Base-by-base conservation (phyloP, 2,113 vertebrate genomes). In the Neogobius melanostomus region DNA sequence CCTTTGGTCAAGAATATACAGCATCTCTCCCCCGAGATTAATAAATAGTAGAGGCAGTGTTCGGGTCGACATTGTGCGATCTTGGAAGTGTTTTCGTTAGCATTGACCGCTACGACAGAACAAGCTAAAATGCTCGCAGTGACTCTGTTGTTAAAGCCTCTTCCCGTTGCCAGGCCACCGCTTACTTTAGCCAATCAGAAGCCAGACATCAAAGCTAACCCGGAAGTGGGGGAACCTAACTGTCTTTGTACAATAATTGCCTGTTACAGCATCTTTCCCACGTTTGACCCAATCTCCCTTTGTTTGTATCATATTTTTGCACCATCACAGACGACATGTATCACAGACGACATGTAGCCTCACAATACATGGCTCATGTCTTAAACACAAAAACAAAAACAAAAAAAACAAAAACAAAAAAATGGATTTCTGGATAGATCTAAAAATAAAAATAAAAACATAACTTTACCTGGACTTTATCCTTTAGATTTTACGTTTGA, bases 21-120 rank as follows among this genome's bases (percentile, higher is more conserved):
- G 93, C 97, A 98, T 98, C 91, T 98, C 97, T 12, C 97, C 97
- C 4, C 97, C 96, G 72, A 98, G 93, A 84, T 98, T 98, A 74
- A 98, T 94, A 87, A 98, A 98, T 6, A 98, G 95, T 76, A 98
- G 89, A 11, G 96, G 97, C 48, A 98, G 91, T 11, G 96, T 92
- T 79, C 95, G 91, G 12, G 88, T 70, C 42, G 96, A 96, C 97
- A 98, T 98, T 66, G 7, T 74, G 59, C 15, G 12, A 16, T 69
- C 4, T 56, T 60, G 0, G 11, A 46, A 17, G 14, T 54, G 65
- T 68, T 6, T 63, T 64, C 48, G 45, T 8, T 5, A 8, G 44
- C 16, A 9, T 12, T 77, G n/a, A 45, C 59, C 50, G 59, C 67
- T 64, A 21, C 6, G 10, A 15, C 61, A 82, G 74, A 72, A 68